These are phyloP conservation scores for Pitangus sulphuratus DNA, from an alignment of 2,797 vertebrate species.

Conservation along the genomic window DNA sequence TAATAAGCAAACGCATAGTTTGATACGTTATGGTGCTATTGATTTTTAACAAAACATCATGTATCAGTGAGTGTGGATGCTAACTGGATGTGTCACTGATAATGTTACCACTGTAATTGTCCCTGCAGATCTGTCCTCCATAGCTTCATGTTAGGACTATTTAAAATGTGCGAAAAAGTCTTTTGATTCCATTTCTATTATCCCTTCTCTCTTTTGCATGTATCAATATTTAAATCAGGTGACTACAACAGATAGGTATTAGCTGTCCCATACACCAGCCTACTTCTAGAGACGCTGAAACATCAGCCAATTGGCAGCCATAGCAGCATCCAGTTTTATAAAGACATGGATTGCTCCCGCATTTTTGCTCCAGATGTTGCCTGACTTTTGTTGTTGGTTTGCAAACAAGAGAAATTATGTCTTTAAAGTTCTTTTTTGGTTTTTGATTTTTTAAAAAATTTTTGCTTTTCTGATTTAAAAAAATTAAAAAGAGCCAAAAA, in stretches of 20 bases:
- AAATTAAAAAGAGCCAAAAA: background rate
- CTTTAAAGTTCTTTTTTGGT: background rate
- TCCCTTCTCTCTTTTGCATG: background rate
- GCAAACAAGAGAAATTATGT: background rate
- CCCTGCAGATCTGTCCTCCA: background rate
- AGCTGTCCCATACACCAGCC: background rate
- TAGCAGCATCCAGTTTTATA: background rate
- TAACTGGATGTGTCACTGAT: background rate
- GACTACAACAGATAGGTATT: background rate
- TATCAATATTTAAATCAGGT: background rate
- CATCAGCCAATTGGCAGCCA: background rate
- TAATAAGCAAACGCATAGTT: background rate
- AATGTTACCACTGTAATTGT: background rate
- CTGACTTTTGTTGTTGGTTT: background rate
- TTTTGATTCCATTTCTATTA: background rate
- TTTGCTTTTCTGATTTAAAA: background rate
- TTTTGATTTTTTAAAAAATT: background rate
- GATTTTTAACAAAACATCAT: background rate
- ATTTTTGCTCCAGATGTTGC: background rate
- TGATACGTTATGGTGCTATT: background rate
- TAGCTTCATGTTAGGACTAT: background rate
- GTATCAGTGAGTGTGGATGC: background rate
- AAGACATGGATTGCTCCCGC: background rate
- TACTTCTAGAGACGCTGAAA: background rate
- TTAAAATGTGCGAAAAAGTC: fast-evolving